Percentiles rank a stretch among this genome's conserved stretches.
Evolutionary conservation across 2,113 vertebrate genomes (phyloP).

Genomic region (Heptranchias perlo): DNA sequence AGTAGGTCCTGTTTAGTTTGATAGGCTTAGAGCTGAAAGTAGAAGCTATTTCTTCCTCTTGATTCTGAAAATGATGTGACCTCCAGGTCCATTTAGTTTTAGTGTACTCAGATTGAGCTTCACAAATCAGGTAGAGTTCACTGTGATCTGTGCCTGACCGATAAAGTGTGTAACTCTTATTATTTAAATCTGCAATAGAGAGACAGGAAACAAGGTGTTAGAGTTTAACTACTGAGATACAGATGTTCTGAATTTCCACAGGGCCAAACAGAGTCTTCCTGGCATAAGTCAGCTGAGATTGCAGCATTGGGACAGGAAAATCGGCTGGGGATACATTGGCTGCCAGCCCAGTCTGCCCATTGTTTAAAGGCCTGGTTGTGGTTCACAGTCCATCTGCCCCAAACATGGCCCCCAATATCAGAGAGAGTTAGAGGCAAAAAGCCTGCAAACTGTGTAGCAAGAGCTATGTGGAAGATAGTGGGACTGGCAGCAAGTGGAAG

Average conservation of each 20-base stretch:
- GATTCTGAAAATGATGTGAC: neutral
- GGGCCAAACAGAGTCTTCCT: neutral
- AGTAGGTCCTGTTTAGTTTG: neutral
- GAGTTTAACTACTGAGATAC: neutral
- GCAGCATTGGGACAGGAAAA: neutral
- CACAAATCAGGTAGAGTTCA: neutral
- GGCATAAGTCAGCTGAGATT: neutral
- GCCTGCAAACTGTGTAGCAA: no score
- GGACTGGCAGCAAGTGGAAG: no score
- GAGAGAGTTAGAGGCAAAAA: neutral
- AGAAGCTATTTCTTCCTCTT: neutral
- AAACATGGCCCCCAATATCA: neutral
- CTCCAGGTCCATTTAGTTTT: neutral
- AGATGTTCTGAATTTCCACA: neutral
- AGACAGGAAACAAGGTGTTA: neutral
- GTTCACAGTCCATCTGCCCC: neutral
- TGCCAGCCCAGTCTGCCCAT: neutral
- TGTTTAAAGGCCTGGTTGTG: neutral
- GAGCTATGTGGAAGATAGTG: no score
- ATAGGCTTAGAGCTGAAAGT: neutral
- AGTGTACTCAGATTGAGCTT: neutral
- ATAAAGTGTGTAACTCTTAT: neutral
- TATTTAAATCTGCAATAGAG: neutral
- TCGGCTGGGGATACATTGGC: neutral
- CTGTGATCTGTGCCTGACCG: neutral